Evolutionary conservation across 1,140 invertebrate species (phyloP), one percentile per base, ranked within the genome.

Genomic region (Pararge aegeria): DNA sequence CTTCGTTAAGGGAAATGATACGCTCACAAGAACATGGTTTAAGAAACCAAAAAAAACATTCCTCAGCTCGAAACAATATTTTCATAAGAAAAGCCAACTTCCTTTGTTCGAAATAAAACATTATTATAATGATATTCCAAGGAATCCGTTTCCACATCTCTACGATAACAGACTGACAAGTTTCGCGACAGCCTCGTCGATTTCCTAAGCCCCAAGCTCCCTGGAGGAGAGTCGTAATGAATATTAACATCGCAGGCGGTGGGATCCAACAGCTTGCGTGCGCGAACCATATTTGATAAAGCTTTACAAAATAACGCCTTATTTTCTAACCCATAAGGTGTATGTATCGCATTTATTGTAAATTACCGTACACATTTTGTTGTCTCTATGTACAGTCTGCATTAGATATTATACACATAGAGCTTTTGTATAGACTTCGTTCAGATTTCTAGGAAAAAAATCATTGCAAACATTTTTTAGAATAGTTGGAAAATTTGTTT

Each of bases 231-330:
- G 48, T 38, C 69, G 60, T 80, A 80, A 80, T 80, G 77, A 80
- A 80, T 80, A 80, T 80, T 78, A 80, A 80, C 75, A 73, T 70
- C 66, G 51, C 20, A 56, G 53, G 48, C 53, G 53, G 60, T 59
- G 56, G 56, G 56, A 59, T 59, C 49, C 48, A 59, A 59, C 56
- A 59, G 56, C 56, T 59, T 59, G 56, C 24, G 56, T 42, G 18
- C 16, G 12, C 15, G 27, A 19, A 34, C 20, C 15, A 20, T 46
- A 19, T 29, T 6, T 5, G 3, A 16, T 1, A 46, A 1, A 27
- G 18, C 3, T 21, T 24, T 20, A 46, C 53, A 40, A 58, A 27
- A 24, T 19, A 19, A 16, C 5, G 4, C 20, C 48, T 42, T 58
- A 58, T 58, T 51, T 4, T 30, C 5, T 24, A 15, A 19, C 1